These are phyloP conservation scores for Etia nguti DNA, from an alignment of 2,113 vertebrate genomes.

Conservation along the genomic window DNA sequence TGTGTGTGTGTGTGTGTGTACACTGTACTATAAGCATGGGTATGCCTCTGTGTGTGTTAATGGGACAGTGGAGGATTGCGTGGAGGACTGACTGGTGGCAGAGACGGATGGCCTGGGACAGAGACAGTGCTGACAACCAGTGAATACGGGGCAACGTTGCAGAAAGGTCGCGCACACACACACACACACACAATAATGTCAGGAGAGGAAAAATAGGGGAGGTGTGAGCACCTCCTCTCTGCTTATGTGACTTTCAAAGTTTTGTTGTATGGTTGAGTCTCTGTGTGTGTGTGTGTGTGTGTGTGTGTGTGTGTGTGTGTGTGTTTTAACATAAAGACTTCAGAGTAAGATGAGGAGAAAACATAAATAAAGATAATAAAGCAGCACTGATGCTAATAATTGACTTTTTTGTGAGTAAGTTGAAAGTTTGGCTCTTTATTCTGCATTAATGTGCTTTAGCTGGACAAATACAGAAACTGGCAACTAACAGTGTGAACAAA, in stretches of 20 bases:
- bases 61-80: constrained; percentile 76
- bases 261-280: not conserved
- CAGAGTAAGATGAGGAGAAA: not conserved
- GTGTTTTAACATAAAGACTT: not conserved
- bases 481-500: not conserved
- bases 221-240: constrained; percentile 24
- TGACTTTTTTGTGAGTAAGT: not conserved
- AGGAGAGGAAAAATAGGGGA: constrained; percentile 52
- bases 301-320: not conserved
- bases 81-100: constrained; percentile 91
- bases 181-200: constrained; percentile 45
- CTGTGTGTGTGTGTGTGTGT: not conserved
- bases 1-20: not conserved
- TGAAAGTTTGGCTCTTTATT: not conserved
- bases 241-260: constrained; percentile 67
- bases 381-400: not conserved
- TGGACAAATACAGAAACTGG: not conserved
- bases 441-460: not conserved
- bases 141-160: constrained; percentile 88
- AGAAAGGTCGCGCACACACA: constrained; percentile 85
- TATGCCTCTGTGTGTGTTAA: constrained; percentile 43
- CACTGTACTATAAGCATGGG: not conserved
- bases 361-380: not conserved
- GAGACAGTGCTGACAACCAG: constrained; percentile 89
- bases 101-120: constrained; percentile 88